phyloP scores from a whole-genome alignment of 2,797 vertebrate species.

The Otus scops region DNA sequence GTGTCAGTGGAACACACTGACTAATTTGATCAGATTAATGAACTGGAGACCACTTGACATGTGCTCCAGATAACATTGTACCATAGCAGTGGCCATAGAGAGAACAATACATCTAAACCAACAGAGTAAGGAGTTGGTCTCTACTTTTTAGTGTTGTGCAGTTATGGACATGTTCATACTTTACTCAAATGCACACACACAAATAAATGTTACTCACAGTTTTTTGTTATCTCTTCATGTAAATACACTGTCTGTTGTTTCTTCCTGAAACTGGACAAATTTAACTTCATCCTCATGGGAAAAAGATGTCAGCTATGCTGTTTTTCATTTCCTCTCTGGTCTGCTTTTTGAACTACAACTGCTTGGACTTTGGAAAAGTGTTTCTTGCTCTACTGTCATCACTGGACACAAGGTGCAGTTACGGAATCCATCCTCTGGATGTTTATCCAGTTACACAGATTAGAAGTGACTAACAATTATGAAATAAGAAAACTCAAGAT shows the following conservation, averaged over 20 bases:
- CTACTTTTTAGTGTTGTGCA: background rate
- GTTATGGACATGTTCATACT: background rate
- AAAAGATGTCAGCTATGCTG: background rate
- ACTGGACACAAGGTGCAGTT: background rate
- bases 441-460: background rate
- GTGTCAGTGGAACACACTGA: background rate
- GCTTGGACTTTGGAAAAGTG: background rate
- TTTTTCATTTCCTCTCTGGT: background rate
- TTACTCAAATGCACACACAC: background rate
- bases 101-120: background rate
- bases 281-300: background rate
- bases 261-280: background rate
- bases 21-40: slow-evolving; percentile 11
- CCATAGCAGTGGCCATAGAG: background rate
- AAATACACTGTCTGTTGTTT: background rate
- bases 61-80: background rate
- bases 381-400: background rate
- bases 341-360: background rate
- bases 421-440: background rate
- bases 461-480: slow-evolving; percentile 4
- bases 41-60: background rate
- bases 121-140: background rate
- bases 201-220: background rate
- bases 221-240: background rate
- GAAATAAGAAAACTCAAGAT: slow-evolving; percentile 4